Conservation (phyloP, 2,888 invertebrate genomes). For the Lepeophtheirus nordmannii region DNA sequence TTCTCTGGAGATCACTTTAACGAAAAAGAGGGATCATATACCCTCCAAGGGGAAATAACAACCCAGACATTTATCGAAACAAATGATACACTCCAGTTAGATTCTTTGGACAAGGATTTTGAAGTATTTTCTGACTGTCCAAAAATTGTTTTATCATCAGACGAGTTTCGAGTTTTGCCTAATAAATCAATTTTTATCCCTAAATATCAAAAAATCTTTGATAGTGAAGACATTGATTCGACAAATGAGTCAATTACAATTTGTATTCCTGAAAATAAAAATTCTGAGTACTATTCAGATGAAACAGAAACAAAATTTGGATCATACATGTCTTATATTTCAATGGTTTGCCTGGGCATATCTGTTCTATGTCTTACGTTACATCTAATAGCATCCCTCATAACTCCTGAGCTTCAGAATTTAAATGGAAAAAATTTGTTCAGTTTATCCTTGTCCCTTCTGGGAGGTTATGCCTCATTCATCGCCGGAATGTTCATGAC, state of each 20-base stretch:
- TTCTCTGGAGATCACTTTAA: too few species aligned
- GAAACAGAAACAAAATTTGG: slow-evolving; percentile 31
- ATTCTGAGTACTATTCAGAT: not conserved
- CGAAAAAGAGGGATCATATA: too few species aligned
- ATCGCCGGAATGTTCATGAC: slow-evolving; percentile 34
- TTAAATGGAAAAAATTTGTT: slow-evolving; percentile 41
- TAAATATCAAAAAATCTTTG: too few species aligned
- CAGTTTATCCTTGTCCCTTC: slow-evolving; percentile 38
- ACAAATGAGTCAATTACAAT: slow-evolving; percentile 28
- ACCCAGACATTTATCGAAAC: too few species aligned
- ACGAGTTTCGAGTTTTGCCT: too few species aligned
- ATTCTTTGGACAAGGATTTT: too few species aligned
- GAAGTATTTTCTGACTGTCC: too few species aligned
- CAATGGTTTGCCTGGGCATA: slow-evolving; percentile 37
- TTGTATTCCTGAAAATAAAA: not conserved
- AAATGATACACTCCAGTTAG: too few species aligned
- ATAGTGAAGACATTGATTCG: too few species aligned
- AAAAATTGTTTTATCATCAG: too few species aligned
- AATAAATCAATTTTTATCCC: too few species aligned
- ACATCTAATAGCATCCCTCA: slow-evolving; percentile 37
- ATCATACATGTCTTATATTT: slow-evolving; percentile 35
- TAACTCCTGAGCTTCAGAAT: slow-evolving; percentile 39
- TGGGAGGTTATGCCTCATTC: slow-evolving; percentile 39
- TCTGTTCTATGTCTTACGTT: slow-evolving; percentile 38
- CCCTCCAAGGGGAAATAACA: too few species aligned